Evolutionary conservation across 1,140 invertebrate species (phyloP), one percentile per base, ranked within the genome.

Genomic region (Diabrotica virgifera): DNA sequence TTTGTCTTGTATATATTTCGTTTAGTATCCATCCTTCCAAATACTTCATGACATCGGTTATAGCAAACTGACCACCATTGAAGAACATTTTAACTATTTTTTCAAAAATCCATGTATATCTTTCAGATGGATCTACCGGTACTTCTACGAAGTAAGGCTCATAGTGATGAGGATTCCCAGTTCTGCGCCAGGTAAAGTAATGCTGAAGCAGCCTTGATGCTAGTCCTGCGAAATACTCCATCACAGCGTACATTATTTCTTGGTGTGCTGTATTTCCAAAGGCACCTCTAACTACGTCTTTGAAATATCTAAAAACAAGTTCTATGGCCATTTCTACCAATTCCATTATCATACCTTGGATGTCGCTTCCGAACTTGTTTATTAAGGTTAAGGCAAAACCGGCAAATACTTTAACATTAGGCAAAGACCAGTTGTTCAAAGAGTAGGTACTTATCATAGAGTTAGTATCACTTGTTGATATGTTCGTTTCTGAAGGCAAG

Each of bases 81-180:
- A 54, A 70, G 38, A 62, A 67, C 9, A 52, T 58, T 50, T 46
- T 59, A 11, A 68, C 52, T 1, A 63, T 56, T 37, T 54, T 63
- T 13, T 67, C 56, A 40, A 73, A 69, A 14, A 73, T 56, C 36
- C 52, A 9, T 24, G 66, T 52, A n/a, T 52, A 62, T 14, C 38
- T 63, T 46, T 67, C 64, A 14, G 55, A 24, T 38, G 53, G 52
- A 13, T 59, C 12, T 6, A 63, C 37, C 14, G 65, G 59, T 11
- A 69, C 13, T 4, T 59, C 9, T 12, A 38, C 50, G 51, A 67
- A 69, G 13, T 66, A 14, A 11, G 59, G 52, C 24, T 69, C 5
- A 13, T 59, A 64, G 55, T 68, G 65, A 9, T 51, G 38, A 5
- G 55, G 1, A 56, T 67, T 53, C 1, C 56, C 55, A 6, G 70